Evolutionary conservation across 2,797 vertebrate genomes (phyloP).

Genomic region (Babyrousa celebensis): DNA sequence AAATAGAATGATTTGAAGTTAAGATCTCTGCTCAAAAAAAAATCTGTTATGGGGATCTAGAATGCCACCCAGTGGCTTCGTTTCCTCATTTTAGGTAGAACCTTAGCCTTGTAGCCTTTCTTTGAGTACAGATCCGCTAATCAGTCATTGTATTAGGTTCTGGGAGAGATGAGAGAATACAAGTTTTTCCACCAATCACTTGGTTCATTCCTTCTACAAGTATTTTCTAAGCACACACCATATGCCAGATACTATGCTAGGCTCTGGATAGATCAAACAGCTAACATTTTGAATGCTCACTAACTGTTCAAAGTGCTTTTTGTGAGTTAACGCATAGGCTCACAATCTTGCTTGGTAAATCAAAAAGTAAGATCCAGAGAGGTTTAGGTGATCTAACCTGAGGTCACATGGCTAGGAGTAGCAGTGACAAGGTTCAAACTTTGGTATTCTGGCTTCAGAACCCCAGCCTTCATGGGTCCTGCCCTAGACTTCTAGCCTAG

Average conservation of each 20-base stretch:
- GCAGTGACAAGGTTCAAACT: not conserved
- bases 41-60: not conserved
- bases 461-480: not conserved
- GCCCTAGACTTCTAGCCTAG: not conserved
- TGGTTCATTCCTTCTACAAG: not conserved
- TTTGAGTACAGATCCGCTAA: slow-evolving; percentile 23
- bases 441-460: not conserved
- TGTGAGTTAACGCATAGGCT: not conserved
- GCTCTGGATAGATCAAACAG: not conserved
- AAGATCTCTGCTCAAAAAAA: slow-evolving; percentile 22
- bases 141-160: not conserved
- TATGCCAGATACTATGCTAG: not conserved
- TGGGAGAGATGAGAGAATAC: not conserved
- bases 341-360: not conserved
- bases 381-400: not conserved
- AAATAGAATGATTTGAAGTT: not conserved
- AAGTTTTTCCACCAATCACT: not conserved
- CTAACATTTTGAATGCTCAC: not conserved
- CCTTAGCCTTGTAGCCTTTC: not conserved
- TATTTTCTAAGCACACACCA: not conserved
- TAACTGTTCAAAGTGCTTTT: not conserved
- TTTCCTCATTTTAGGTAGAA: not conserved
- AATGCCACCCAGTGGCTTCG: not conserved
- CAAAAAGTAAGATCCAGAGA: slow-evolving; percentile 1
- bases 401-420: not conserved